These are phyloP conservation scores for Poecilobothrus nobilitatus DNA, from an alignment of 2,888 invertebrate genomes.

Conservation along the genomic window DNA sequence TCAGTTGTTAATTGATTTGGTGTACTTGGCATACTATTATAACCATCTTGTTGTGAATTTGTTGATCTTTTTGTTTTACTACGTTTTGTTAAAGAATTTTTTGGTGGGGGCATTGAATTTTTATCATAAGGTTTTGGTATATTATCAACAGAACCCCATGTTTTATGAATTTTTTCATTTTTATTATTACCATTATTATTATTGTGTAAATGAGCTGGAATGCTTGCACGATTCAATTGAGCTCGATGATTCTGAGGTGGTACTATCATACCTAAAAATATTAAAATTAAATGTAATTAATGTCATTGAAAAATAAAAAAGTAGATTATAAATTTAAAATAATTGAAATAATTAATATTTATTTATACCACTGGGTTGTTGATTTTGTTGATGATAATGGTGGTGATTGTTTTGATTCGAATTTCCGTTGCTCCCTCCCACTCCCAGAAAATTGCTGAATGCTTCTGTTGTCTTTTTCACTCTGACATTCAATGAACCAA, in stretches of 20 bases:
- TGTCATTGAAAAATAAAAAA: background rate
- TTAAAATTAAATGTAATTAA: background rate
- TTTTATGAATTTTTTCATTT: slow-evolving; percentile 68
- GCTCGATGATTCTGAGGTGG: slow-evolving; percentile 27
- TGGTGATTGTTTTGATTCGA: slow-evolving; percentile 43
- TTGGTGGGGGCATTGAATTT: slow-evolving; percentile 63
- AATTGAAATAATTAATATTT: no score
- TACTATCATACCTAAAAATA: slow-evolving; percentile 25
- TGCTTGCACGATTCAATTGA: slow-evolving; percentile 30
- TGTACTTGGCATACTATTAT: slow-evolving; percentile 59
- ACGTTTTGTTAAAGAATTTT: slow-evolving; percentile 51
- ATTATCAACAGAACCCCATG: slow-evolving; percentile 86
- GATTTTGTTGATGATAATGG: slow-evolving; percentile 45
- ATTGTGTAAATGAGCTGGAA: slow-evolving; percentile 29
- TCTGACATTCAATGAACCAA: slow-evolving; percentile 84
- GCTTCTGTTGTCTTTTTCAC: slow-evolving; percentile 90
- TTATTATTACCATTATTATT: slow-evolving; percentile 36
- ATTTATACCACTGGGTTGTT: slow-evolving; percentile 30
- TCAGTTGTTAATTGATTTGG: slow-evolving; percentile 52
- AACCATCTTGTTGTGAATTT: slow-evolving; percentile 35
- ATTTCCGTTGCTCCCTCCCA: slow-evolving; percentile 52
- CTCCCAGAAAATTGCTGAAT: slow-evolving; percentile 82
- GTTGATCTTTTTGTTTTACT: background rate
- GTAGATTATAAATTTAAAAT: background rate
- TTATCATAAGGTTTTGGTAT: slow-evolving; percentile 50